Base-by-base conservation (phyloP, 2,797 vertebrate species). In the Darevskia nairensis region DNA sequence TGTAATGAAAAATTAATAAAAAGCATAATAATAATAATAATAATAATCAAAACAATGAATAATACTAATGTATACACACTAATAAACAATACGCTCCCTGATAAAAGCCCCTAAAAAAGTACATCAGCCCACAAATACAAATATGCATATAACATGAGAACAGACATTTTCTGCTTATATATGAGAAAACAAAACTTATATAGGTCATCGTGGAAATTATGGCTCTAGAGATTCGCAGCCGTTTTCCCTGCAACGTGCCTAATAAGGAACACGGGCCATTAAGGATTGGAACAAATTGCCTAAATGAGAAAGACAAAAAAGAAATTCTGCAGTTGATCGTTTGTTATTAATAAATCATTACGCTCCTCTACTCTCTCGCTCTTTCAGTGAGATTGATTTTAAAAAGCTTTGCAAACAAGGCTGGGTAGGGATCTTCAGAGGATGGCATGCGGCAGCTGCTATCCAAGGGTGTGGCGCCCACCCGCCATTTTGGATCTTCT, bases 261-360 rank as follows among this genome's bases (percentile, higher is more conserved):
- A 91, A 94, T 91, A 90, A 94, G 88, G 91, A 92, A 92, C 88
- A 89, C 0, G 15, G 77, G 93, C 92, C 92, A 90, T 94, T 95
- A 94, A 92, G 92, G 90, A 90, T 90, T 86, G 88, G 93, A 92
- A 93, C 91, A 90, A 91, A 93, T 93, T 85, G 89, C 55, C 89
- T 91, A 93, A 94, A 91, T 83, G 90, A 90, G 92, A 90, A 77
- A 89, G 84, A 85, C 80, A 81, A 77, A 74, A 50, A 89, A 94
- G 91, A 92, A 91, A 81, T 81, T 80, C 55, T 2, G 85, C 89
- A 89, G 92, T 83, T 88, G 92, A 88, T 90, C 84, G 64, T 87
- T 89, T 86, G 39, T 85, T 89, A 87, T 92, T 91, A 90, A 90
- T 94, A 91, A 93, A 94, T 92, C 92, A 92, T 84, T 75, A 88